phyloP scores from a whole-genome alignment of 1,140 invertebrate species.

The Arctopsyche grandis region DNA sequence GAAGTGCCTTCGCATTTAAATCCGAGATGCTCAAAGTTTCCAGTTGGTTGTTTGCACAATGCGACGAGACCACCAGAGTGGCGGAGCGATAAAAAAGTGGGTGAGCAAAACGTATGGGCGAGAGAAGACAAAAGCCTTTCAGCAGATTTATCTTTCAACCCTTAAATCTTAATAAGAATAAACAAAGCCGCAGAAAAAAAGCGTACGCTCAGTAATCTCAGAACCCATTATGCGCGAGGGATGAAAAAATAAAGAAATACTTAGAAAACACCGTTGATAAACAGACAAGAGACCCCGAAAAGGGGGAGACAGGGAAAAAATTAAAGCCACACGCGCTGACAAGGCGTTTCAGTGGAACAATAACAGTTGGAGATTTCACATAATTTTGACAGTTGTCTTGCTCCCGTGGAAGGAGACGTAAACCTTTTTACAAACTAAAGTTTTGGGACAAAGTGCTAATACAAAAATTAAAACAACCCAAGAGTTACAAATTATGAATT shows the following conservation, averaged over 20 bases:
- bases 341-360: slow-evolving; percentile 48
- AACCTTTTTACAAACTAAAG: not conserved
- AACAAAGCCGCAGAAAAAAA: slow-evolving; percentile 44
- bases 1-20: not conserved
- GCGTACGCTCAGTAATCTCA: slow-evolving; percentile 47
- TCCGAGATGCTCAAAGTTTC: not conserved
- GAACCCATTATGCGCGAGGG: slow-evolving; percentile 45
- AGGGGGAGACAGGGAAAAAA: slow-evolving; percentile 19
- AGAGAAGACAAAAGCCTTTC: slow-evolving; percentile 1
- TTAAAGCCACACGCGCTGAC: slow-evolving; percentile 47
- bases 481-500: too few relatives aligned
- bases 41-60: not conserved
- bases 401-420: not conserved
- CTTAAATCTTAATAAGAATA: slow-evolving; percentile 52
- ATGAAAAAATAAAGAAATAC: slow-evolving; percentile 48
- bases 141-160: slow-evolving; percentile 44
- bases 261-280: slow-evolving; percentile 49
- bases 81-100: not conserved
- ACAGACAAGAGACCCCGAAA: slow-evolving; percentile 22
- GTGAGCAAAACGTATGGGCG: not conserved
- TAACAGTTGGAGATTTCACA: slow-evolving; percentile 44
- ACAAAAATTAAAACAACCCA: too few relatives aligned
- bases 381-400: slow-evolving; percentile 48
- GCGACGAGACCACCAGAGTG: not conserved
- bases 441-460: too few relatives aligned